These are phyloP conservation scores for Lampropteryx suffumata DNA, from an alignment of 2,888 invertebrate genomes.

Conservation along the genomic window DNA sequence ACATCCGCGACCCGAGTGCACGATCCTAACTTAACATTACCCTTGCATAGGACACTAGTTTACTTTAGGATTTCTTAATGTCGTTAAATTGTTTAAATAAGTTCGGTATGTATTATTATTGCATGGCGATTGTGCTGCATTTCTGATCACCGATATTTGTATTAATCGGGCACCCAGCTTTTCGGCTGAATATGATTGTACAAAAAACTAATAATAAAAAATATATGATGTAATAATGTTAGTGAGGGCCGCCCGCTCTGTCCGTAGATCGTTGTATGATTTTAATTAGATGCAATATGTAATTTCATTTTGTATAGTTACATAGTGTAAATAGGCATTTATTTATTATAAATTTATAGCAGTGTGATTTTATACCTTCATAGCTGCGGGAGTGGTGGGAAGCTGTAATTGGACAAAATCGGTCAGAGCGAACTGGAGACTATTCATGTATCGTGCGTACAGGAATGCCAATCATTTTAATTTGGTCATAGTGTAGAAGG, in stretches of 20 bases:
- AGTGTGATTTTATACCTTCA: conserved; percentile 76
- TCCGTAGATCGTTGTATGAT: conserved; percentile 71
- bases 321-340: conserved; percentile 84
- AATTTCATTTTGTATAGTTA: conserved; percentile 81
- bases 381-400: conserved; percentile 77
- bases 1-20: conserved; percentile 59
- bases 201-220: conserved; percentile 69
- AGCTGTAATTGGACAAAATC: conserved; percentile 65
- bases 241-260: conserved; percentile 56
- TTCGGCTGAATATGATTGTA: conserved; percentile 76
- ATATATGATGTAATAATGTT: conserved; percentile 68
- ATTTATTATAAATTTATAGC: conserved; percentile 83
- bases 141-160: conserved; percentile 69
- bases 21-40: conserved; percentile 61
- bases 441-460: conserved; percentile 66
- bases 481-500: conserved; percentile 79
- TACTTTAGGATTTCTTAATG: conserved; percentile 78
- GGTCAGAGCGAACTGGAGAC: conserved; percentile 69
- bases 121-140: conserved; percentile 74
- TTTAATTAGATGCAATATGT: conserved; percentile 78
- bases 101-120: conserved; percentile 78
- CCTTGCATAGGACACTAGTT: conserved; percentile 72
- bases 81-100: conserved; percentile 81
- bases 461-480: conserved; percentile 60
- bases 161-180: conserved; percentile 74